Percentiles rank a stretch among this genome's conserved stretches.
These are phyloP conservation scores for Anthopleura sola DNA, from an alignment of 64 coral and sea anemone species.

Conservation along the genomic window DNA sequence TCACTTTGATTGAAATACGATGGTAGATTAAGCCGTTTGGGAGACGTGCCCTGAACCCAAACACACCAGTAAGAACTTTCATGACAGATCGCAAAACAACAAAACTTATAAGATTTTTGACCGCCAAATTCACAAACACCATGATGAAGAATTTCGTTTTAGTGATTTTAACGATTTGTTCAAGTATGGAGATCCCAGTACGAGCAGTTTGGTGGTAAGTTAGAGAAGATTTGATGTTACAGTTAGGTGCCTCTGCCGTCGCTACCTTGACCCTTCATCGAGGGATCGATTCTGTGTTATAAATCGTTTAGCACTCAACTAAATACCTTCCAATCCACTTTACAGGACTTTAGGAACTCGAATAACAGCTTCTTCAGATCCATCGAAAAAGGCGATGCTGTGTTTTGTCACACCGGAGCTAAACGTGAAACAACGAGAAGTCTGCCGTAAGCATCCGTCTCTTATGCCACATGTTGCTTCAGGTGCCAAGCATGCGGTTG, in stretches of 20 bases:
- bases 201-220: conserved; percentile 92
- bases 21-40: conserved; percentile 63
- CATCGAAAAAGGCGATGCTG: conserved; percentile 72
- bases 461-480: conserved; percentile 76
- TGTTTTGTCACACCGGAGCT: conserved; percentile 79
- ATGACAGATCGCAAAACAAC: conserved; percentile 24
- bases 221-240: conserved; percentile 24
- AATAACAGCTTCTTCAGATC: conserved; percentile 68
- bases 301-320: not conserved
- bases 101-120: conserved; percentile 17
- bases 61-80: conserved; percentile 33
- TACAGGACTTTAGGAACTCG: conserved; percentile 87
- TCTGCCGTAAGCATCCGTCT: conserved; percentile 66
- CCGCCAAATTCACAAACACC: conserved; percentile 17
- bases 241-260: not conserved
- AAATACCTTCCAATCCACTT: conserved; percentile 9
- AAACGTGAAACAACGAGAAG: conserved; percentile 70
- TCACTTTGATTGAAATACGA: conserved; percentile 72
- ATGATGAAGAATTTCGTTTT: conserved; percentile 46
- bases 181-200: conserved; percentile 35
- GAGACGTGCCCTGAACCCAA: conserved; percentile 30
- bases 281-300: not conserved
- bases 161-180: conserved; percentile 27
- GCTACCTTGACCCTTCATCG: conserved; percentile 29
- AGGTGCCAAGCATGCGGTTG: conserved; percentile 62